These are phyloP conservation scores for Ariolimax columbianus DNA, from an alignment of 2,888 invertebrate genomes.

Conservation along the genomic window DNA sequence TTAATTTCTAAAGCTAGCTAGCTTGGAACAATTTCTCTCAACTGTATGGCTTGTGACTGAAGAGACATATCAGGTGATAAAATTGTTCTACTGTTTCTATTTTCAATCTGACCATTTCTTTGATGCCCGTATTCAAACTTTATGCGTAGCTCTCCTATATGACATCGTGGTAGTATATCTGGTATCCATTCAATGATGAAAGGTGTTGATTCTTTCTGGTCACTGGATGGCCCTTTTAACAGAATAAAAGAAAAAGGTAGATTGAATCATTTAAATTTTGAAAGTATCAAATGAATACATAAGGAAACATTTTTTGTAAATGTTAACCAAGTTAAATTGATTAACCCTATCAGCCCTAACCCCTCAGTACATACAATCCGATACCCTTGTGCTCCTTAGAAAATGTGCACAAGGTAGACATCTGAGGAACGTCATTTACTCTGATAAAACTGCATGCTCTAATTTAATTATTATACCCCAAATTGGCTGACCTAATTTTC, in stretches of 20 bases:
- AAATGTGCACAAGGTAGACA: too few species aligned
- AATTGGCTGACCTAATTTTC: too few species aligned
- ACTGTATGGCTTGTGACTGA: conserved; percentile 60
- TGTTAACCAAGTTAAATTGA: too few species aligned
- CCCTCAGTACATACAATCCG: too few species aligned
- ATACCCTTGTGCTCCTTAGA: too few species aligned
- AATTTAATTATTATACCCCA: too few species aligned
- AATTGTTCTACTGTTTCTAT: conserved; percentile 55
- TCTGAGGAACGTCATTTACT: too few species aligned
- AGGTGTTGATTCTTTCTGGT: conserved; percentile 83
- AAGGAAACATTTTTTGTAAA: background rate
- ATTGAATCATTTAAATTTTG: too few species aligned
- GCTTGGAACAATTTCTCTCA: conserved; percentile 59
- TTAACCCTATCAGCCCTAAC: too few species aligned
- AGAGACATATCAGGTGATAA: conserved; percentile 47
- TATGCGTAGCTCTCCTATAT: conserved; percentile 86
- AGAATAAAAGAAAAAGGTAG: background rate
- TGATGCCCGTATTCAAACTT: conserved; percentile 86
- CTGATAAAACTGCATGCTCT: too few species aligned
- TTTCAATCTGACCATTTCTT: conserved; percentile 80
- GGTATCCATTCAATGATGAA: conserved; percentile 89
- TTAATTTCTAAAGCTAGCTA: conserved; percentile 6
- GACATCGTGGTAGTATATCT: conserved; percentile 84
- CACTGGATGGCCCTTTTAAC: conserved; percentile 80
- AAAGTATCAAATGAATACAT: background rate